phyloP scores from a whole-genome alignment of 1,140 invertebrate species.

The Tenebrio molitor region DNA sequence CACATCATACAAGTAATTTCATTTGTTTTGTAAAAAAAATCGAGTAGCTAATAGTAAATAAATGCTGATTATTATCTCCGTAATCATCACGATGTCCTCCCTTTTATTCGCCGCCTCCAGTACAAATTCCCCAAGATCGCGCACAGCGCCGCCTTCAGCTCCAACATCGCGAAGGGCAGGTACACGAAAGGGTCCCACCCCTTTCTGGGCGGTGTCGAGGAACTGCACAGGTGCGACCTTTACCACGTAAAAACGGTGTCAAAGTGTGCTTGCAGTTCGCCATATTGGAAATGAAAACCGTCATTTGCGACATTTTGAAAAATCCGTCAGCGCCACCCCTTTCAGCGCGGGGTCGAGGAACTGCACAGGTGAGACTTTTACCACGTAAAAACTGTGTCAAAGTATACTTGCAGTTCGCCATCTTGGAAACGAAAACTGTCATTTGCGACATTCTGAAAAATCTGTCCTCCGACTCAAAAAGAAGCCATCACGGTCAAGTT shows the following conservation, averaged over 20 bases:
- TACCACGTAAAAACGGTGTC: too few species aligned
- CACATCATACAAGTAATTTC: too few species aligned
- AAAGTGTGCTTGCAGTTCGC: constrained; percentile 65
- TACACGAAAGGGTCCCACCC: constrained; percentile 72
- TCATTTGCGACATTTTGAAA: constrained; percentile 67
- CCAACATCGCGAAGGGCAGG: constrained; percentile 80
- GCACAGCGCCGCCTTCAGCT: constrained; percentile 79
- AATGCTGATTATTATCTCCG: constrained; percentile 65
- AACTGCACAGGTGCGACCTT: constrained; percentile 68
- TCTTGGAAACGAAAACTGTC: constrained; percentile 67
- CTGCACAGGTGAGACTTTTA: too few species aligned
- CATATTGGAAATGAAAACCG: constrained; percentile 67
- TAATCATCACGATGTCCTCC: constrained; percentile 56
- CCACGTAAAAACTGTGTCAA: not conserved
- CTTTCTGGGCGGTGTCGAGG: constrained; percentile 73
- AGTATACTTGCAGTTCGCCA: constrained; percentile 65
- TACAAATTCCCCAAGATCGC: constrained; percentile 73
- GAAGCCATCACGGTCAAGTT: too few species aligned
- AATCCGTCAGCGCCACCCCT: constrained; percentile 79
- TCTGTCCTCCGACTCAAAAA: too few species aligned
- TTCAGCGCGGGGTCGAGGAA: constrained; percentile 77
- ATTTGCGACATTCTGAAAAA: too few species aligned
- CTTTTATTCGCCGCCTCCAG: constrained; percentile 60
- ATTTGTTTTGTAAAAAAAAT: too few species aligned
- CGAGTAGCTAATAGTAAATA: too few species aligned